These are phyloP conservation scores for Elephas maximus DNA, from an alignment of 2,113 vertebrate genomes.

Conservation along the genomic window DNA sequence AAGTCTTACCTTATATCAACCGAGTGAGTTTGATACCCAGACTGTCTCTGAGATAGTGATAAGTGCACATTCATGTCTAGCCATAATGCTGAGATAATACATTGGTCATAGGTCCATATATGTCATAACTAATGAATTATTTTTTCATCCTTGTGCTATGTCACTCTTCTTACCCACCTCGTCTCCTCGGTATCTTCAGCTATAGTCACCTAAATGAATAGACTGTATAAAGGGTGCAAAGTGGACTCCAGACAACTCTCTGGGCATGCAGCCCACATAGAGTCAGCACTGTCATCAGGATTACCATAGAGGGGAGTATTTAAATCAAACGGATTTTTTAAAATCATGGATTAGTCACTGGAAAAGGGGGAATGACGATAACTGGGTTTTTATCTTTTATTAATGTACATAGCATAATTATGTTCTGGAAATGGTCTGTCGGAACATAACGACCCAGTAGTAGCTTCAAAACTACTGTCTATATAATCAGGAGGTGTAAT, in stretches of 20 bases:
- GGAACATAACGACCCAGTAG: constrained; percentile 31
- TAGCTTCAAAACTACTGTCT: neutral
- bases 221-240: neutral
- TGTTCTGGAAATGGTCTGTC: constrained; percentile 56
- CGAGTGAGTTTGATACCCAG: neutral
- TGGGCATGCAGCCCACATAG: accelerated
- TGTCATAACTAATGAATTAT: neutral
- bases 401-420: constrained; percentile 33
- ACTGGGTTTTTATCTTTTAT: constrained; percentile 10
- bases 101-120: neutral
- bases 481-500: neutral
- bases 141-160: accelerated
- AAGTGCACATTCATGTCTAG: neutral
- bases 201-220: neutral
- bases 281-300: neutral
- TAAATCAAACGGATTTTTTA: constrained; percentile 37
- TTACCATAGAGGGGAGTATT: neutral
- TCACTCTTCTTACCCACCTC: neutral
- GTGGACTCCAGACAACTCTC: neutral
- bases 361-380: neutral
- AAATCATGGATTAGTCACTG: constrained; percentile 55
- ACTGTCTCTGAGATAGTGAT: neutral
- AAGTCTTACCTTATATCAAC: neutral
- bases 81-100: neutral
- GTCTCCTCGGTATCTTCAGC: neutral